phyloP scores from a whole-genome alignment of 2,113 vertebrate genomes.

The Solea senegalensis region DNA sequence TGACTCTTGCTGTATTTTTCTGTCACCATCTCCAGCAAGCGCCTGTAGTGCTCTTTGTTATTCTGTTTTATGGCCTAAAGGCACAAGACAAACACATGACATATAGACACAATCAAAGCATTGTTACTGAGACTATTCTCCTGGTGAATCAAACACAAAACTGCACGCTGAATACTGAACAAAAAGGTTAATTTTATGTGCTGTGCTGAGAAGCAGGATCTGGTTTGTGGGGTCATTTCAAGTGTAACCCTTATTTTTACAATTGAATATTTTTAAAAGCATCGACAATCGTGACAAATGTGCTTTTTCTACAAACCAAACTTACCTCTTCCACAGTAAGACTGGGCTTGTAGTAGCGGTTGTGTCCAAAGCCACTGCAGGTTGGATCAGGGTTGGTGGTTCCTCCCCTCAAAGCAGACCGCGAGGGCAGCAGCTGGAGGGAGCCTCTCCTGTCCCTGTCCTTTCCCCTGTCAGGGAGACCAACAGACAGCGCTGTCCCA shows the following conservation, averaged over 20 bases:
- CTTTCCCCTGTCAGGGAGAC: constrained; percentile 62
- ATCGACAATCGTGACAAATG: not conserved
- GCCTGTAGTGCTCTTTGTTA: constrained; percentile 80
- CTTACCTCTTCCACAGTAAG: constrained; percentile 82
- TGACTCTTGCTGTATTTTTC: constrained; percentile 81
- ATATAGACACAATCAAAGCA: not conserved
- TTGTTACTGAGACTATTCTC: not conserved
- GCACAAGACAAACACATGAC: not conserved
- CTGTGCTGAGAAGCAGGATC: too few species aligned
- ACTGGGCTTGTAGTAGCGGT: constrained; percentile 74
- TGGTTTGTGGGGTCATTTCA: too few species aligned
- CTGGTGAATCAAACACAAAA: constrained; percentile 3
- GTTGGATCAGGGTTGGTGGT: constrained; percentile 36
- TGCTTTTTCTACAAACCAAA: not conserved
- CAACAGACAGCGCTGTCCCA: constrained; percentile 50
- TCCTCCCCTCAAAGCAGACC: constrained; percentile 51
- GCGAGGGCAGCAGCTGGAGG: constrained; percentile 74
- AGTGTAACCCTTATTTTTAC: not conserved
- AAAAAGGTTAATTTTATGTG: not conserved
- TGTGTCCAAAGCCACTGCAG: constrained; percentile 53
- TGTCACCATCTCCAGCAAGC: constrained; percentile 78
- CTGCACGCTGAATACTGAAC: not conserved
- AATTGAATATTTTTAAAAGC: not conserved
- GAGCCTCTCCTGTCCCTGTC: constrained; percentile 69
- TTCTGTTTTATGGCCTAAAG: constrained; percentile 79